A percentile compares a stretch with the other conserved stretches of the same genome.
Conservation (phyloP, 2,113 vertebrate species). For the Sturnus vulgaris region DNA sequence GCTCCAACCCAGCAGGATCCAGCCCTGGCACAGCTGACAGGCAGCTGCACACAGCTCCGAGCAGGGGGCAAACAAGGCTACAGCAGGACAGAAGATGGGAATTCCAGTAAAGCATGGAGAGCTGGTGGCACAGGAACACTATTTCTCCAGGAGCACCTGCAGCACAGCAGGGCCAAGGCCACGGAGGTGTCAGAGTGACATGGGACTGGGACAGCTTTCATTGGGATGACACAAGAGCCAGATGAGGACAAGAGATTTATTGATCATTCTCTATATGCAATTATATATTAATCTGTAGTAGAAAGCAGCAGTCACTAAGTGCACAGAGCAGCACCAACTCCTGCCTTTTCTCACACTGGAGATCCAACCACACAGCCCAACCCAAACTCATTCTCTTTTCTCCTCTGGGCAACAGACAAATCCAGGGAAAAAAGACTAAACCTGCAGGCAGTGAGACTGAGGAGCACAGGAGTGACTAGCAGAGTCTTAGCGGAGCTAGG, state of each 20-base stretch:
- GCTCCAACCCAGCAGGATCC: background rate
- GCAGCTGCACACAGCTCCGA: background rate
- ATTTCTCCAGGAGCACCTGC: background rate
- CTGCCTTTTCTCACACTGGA: background rate
- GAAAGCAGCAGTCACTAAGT: slow-evolving; percentile 39
- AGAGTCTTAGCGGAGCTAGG: background rate
- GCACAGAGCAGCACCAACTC: background rate
- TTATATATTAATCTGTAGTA: slow-evolving; percentile 51
- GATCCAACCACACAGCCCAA: background rate
- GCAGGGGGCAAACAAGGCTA: background rate
- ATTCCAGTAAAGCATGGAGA: background rate
- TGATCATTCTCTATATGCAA: background rate
- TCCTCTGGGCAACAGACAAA: background rate
- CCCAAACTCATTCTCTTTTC: background rate
- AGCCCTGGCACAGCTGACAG: background rate
- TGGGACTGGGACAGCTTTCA: background rate
- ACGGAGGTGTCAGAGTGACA: background rate
- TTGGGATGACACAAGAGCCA: background rate
- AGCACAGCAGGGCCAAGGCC: background rate
- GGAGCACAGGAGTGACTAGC: background rate
- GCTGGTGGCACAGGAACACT: background rate
- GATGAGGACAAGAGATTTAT: slow-evolving; percentile 29
- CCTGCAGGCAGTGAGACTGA: background rate
- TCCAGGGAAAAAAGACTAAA: background rate
- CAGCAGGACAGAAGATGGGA: background rate